Conservation (phyloP, 2,888 invertebrate genomes). For the Polymixis lichenea region DNA sequence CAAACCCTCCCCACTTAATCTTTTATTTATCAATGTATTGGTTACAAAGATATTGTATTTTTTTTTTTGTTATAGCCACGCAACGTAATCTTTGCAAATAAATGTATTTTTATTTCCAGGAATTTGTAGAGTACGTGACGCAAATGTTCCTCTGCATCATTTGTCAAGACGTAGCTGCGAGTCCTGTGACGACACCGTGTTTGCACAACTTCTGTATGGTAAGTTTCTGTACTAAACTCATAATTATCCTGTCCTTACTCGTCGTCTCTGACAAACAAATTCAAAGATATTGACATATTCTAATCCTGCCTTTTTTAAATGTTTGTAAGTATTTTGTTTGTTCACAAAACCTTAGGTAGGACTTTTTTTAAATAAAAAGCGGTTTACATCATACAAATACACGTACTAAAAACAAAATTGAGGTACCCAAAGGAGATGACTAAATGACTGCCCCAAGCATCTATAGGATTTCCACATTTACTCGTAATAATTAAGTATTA, state of each 20-base stretch:
- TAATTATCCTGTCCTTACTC: neutral
- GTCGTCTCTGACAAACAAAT: neutral
- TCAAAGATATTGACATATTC: too few species aligned
- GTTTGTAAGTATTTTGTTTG: too few species aligned
- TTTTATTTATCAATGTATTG: too few species aligned
- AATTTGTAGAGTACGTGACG: constrained; percentile 92
- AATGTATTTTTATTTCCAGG: constrained; percentile 75
- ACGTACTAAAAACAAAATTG: too few species aligned
- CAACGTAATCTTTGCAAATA: neutral
- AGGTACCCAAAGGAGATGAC: too few species aligned
- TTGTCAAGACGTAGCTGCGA: constrained; percentile 93
- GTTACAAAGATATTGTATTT: neutral
- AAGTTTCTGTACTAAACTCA: constrained; percentile 61
- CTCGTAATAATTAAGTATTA: too few species aligned
- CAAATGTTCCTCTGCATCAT: constrained; percentile 94
- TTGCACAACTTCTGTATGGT: constrained; percentile 94
- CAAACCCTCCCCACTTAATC: neutral
- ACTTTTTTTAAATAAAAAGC: too few species aligned
- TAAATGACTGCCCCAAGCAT: too few species aligned
- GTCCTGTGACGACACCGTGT: constrained; percentile 94
- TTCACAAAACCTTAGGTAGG: too few species aligned
- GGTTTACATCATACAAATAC: too few species aligned
- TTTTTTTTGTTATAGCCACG: neutral
- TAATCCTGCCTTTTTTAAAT: too few species aligned
- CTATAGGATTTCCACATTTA: too few species aligned